A percentile compares a stretch with the other conserved stretches of the same genome.
phyloP scores from a whole-genome alignment of 2,888 invertebrate genomes.

The Byasa hedistus region DNA sequence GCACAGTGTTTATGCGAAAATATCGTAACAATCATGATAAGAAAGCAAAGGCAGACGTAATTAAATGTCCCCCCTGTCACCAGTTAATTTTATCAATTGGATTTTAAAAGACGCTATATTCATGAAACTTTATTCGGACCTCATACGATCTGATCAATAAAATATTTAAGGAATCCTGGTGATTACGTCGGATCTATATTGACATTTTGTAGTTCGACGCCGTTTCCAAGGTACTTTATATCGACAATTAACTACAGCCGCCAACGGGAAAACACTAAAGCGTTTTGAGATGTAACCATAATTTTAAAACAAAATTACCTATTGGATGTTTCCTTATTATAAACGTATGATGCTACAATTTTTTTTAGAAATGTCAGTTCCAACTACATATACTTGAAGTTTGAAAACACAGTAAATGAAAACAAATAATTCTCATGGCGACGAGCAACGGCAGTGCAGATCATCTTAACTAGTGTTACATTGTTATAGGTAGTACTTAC shows the following conservation, averaged over 20 bases:
- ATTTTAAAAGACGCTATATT: slow-evolving; percentile 34
- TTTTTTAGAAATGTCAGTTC: too few relatives aligned
- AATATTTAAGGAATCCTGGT: slow-evolving; percentile 25
- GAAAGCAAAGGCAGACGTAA: slow-evolving; percentile 44
- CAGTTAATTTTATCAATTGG: slow-evolving; percentile 35
- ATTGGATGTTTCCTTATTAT: not conserved
- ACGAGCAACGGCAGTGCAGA: too few relatives aligned
- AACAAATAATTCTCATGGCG: too few relatives aligned
- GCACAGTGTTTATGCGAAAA: slow-evolving; percentile 48
- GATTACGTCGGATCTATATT: slow-evolving; percentile 19
- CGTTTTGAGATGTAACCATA: not conserved
- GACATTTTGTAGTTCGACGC: slow-evolving; percentile 12
- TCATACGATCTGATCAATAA: slow-evolving; percentile 30
- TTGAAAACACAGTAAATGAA: too few relatives aligned
- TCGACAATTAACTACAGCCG: not conserved
- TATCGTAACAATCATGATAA: slow-evolving; percentile 49
- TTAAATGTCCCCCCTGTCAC: slow-evolving; percentile 36
- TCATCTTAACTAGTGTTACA: too few relatives aligned
- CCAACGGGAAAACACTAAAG: slow-evolving; percentile 5
- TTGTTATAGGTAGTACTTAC: too few relatives aligned
- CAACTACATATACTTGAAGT: too few relatives aligned
- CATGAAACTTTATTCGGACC: slow-evolving; percentile 33
- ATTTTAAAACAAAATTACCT: not conserved
- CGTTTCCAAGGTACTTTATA: slow-evolving; percentile 11
- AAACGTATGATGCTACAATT: not conserved